Evolutionary conservation across 2,888 invertebrate species (phyloP), one percentile per base, ranked within the genome.

Genomic region (Aleiodes leptofemur): DNA sequence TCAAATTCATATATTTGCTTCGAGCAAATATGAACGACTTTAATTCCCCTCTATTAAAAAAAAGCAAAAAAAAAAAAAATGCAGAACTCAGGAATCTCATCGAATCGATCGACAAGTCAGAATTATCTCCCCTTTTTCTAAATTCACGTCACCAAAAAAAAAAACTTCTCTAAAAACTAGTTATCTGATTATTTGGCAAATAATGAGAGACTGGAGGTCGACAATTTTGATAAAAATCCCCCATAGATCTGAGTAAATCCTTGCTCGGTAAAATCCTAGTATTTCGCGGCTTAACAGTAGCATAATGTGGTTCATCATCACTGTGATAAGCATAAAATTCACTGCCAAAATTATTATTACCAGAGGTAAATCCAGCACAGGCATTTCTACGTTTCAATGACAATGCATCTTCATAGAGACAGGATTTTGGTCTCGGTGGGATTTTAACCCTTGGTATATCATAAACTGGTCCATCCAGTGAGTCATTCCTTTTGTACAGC

Each of bases 351-450:
- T 74, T 43, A 1, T 43, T 29, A 0, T 68, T 5, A 5, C n/a
- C 55, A 3, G 50, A 8, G 0, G 9, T 13, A 6, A 76, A 55
- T 68, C 59, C 11, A 48, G 14, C 55, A 43, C 13, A 11, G 0
- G 23, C 76, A 57, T 72, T 79, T 11, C 80, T 78, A 34, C 83
- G 77, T 61, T 77, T 81, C 55, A 78, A 59, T 5, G 85, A 80
- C 0, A 82, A 7, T 0, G 79, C 80, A 6, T 86, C 82, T 8
- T 85, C 84, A 72, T 81, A 83, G 14, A 79, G 53, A 77, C 80
- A 80, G 7, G 83, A 83, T 48, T 70, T 78, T 0, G 84, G 83
- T 70, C 85, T 80, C 4, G 51, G 9, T 0, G 16, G 53, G 23
- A 14, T 57, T 9, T 77, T 72, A 4, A 29, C 5, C 34, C 29